These are phyloP conservation scores for Coenonympha glycerion DNA, from an alignment of 2,888 invertebrate species.

Conservation along the genomic window DNA sequence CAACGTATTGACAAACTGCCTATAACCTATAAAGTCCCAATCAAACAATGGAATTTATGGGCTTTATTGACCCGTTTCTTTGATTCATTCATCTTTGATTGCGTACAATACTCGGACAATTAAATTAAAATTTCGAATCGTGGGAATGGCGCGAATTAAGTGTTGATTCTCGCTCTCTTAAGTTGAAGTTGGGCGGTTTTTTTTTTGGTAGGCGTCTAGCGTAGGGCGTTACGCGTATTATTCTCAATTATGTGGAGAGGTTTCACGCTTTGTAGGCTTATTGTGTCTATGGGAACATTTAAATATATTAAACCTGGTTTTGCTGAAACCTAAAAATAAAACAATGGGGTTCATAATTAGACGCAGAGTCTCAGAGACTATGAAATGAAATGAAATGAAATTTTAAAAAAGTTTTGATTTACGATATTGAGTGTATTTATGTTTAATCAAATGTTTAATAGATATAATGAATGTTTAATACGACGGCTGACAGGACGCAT, in stretches of 20 bases:
- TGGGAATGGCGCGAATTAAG: slow-evolving; percentile 69
- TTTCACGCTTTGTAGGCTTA: slow-evolving; percentile 22
- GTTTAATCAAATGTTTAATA: too few relatives aligned
- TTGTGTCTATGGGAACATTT: slow-evolving; percentile 25
- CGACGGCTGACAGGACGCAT: too few relatives aligned
- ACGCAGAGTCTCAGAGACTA: too few relatives aligned
- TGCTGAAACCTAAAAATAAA: not conserved
- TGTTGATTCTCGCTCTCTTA: slow-evolving; percentile 58
- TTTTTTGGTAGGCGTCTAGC: slow-evolving; percentile 45
- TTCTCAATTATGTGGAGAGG: slow-evolving; percentile 39
- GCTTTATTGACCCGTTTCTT: slow-evolving; percentile 73
- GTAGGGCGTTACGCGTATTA: slow-evolving; percentile 49
- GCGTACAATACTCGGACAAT: slow-evolving; percentile 65
- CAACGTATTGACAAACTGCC: slow-evolving; percentile 70
- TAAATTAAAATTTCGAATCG: slow-evolving; percentile 67
- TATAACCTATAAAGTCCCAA: slow-evolving; percentile 56
- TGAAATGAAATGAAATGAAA: too few relatives aligned
- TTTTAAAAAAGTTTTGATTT: too few relatives aligned
- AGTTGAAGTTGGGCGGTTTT: slow-evolving; percentile 46
- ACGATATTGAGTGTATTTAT: too few relatives aligned
- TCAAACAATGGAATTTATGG: slow-evolving; percentile 63
- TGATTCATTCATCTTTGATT: slow-evolving; percentile 68
- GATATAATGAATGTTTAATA: too few relatives aligned
- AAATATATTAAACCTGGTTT: not conserved
- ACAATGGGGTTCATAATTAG: not conserved